Base-by-base conservation (phyloP, 2,113 vertebrate species). In the Mesitornis unicolor region DNA sequence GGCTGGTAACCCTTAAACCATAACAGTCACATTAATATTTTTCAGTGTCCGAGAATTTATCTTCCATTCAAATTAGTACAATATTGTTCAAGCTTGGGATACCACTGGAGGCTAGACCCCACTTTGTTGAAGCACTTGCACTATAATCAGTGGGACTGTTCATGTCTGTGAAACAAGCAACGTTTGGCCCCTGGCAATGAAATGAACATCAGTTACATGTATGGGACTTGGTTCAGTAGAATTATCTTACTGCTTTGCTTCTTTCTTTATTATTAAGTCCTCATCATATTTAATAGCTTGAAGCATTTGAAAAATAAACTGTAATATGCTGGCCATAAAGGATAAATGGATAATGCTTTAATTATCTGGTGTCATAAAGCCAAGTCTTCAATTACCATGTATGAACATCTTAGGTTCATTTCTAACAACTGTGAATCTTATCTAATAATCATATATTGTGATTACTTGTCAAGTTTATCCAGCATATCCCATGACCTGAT, bases 311-410 rank as follows among this genome's bases (percentile, higher is more conserved):
- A 94, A 93, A 93, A 90, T 86, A 92, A 90, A 67, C 10, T 47
- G 24, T 69, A 93, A 92, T 87, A 84, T 81, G 87, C 25, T 69
- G 61, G 10, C 13, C 57, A 76, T 91, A 91, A 91, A 94, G 59
- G 47, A 83, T 85, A 76, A 91, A 94, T 70, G 59, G 86, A 47
- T 92, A 95, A 95, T 88, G 54, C 38, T 93, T 93, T 96, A 95
- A 97, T 95, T 96, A 95, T 84, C 48, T 51, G 18, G 35, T 92
- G 84, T 86, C 90, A 88, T 73, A 75, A 95, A 94, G 67, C 56
- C 68, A 93, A 86, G 31, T 77, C 77, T 93, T 92, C 89, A 91
- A 42, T 82, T 94, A 90, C 21, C 2, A 1, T 14, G 8, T 54
- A 35, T 67, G 88, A 93, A 77, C 60, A 83, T 67, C 76, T 82